Evolutionary conservation across 2,797 vertebrate species (phyloP).

Genomic region (Leptatherina wallacei): DNA sequence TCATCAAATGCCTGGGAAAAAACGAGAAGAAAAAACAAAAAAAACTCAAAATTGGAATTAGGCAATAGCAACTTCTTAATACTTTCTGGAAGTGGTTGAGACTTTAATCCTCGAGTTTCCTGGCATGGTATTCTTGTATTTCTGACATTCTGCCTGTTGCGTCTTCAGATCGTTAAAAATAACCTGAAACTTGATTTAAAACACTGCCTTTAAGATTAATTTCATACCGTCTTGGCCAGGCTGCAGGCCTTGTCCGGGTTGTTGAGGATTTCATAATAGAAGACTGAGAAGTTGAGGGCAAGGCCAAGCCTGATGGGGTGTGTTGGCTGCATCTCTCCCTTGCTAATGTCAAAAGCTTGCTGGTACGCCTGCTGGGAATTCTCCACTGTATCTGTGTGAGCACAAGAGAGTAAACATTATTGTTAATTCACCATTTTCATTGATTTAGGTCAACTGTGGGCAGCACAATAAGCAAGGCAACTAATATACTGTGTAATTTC

Average conservation of each 20-base stretch:
- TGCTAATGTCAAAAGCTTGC: constrained; percentile 98
- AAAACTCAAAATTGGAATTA: background rate
- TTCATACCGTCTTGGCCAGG: constrained; percentile 94
- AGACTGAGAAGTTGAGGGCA: constrained; percentile 99
- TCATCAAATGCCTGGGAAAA: constrained; percentile 93
- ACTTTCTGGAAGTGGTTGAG: background rate
- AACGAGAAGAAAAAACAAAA: background rate
- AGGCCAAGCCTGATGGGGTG: constrained; percentile 98
- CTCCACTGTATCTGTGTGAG: constrained; percentile 90
- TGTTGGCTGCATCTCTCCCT: constrained; percentile 98
- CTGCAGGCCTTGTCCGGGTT: constrained; percentile 96
- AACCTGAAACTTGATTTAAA: background rate
- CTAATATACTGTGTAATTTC: background rate
- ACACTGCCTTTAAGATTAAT: background rate
- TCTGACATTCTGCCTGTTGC: background rate
- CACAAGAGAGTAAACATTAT: background rate
- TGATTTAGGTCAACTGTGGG: constrained; percentile 6
- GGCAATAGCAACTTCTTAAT: background rate
- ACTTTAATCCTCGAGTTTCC: background rate
- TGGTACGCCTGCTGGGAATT: constrained; percentile 96
- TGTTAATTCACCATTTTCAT: background rate
- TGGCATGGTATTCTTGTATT: background rate
- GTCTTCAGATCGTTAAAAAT: background rate
- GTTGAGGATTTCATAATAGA: constrained; percentile 99
- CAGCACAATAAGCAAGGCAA: constrained; percentile 1